Evolutionary conservation across 1,140 invertebrate species (phyloP).

Genomic region (Apis cerana): DNA sequence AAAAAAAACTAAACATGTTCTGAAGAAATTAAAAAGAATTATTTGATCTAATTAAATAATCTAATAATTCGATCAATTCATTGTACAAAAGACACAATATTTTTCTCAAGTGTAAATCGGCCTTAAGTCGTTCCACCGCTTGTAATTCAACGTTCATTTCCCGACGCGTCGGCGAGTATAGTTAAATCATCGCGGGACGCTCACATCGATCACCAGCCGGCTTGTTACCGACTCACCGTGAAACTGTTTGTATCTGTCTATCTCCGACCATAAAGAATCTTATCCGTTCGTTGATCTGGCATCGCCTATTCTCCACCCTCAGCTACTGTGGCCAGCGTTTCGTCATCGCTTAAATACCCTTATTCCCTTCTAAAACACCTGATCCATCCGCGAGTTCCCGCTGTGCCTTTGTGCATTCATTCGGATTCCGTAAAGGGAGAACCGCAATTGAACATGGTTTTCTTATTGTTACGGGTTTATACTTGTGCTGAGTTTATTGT

Average conservation of each 20-base stretch:
- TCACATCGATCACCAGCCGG: slow-evolving; percentile 36
- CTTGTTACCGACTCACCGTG: slow-evolving; percentile 44
- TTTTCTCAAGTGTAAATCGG: neutral
- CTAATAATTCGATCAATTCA: too few relatives aligned
- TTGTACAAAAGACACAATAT: too few relatives aligned
- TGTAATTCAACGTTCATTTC: slow-evolving; percentile 44
- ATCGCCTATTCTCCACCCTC: slow-evolving; percentile 1
- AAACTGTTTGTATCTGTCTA: slow-evolving; percentile 57
- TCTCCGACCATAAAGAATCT: slow-evolving; percentile 46
- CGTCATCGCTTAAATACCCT: slow-evolving; percentile 32
- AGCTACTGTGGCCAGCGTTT: slow-evolving; percentile 3
- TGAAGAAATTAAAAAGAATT: too few relatives aligned
- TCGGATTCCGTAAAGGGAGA: neutral
- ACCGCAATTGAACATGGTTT: neutral
- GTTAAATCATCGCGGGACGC: slow-evolving; percentile 44
- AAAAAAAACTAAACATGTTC: too few relatives aligned
- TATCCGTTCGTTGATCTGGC: slow-evolving; percentile 50
- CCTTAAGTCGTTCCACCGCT: slow-evolving; percentile 1
- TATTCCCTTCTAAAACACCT: slow-evolving; percentile 9
- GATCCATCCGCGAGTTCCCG: neutral
- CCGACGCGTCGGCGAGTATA: slow-evolving; percentile 22
- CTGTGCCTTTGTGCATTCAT: slow-evolving; percentile 6
- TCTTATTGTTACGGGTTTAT: slow-evolving; percentile 3
- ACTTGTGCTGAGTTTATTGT: neutral
- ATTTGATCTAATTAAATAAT: too few relatives aligned